Conservation (phyloP, 2,797 vertebrate species). For the Phaenicophaeus curvirostris region DNA sequence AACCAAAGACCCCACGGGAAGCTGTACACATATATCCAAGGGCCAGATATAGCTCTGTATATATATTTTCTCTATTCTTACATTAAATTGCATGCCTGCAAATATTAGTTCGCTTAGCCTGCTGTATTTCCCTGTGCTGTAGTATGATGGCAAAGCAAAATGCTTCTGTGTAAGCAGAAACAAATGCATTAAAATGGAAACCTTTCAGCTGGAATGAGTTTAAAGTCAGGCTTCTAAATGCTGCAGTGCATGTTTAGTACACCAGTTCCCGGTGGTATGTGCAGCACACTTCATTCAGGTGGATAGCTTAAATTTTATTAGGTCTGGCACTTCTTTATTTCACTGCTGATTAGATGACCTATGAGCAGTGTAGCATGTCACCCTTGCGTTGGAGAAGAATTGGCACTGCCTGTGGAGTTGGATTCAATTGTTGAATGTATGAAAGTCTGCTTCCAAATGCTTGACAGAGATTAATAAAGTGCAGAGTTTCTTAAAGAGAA, state of each 20-base stretch:
- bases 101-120: background rate
- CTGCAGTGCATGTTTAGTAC: background rate
- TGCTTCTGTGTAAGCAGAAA: background rate
- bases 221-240: background rate
- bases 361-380: constrained; percentile 28
- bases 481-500: constrained; percentile 29
- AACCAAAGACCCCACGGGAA: background rate
- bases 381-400: constrained; percentile 19
- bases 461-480: constrained; percentile 61
- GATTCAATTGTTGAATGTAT: constrained; percentile 40
- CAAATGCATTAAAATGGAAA: constrained; percentile 12
- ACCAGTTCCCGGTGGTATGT: background rate
- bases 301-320: constrained; percentile 45
- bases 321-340: constrained; percentile 66
- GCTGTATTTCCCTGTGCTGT: background rate
- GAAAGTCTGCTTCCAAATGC: constrained; percentile 32
- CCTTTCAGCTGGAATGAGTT: background rate
- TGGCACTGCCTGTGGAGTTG: background rate
- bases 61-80: background rate
- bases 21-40: rapidly evolving
- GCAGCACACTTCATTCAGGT: background rate
- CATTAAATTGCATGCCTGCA: background rate
- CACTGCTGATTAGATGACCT: constrained; percentile 58
- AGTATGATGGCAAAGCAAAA: background rate
- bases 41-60: background rate